A percentile compares a stretch with the other conserved stretches of the same genome.
These are phyloP conservation scores for Callinectes sapidus DNA, from an alignment of 2,888 invertebrate species.

Conservation along the genomic window DNA sequence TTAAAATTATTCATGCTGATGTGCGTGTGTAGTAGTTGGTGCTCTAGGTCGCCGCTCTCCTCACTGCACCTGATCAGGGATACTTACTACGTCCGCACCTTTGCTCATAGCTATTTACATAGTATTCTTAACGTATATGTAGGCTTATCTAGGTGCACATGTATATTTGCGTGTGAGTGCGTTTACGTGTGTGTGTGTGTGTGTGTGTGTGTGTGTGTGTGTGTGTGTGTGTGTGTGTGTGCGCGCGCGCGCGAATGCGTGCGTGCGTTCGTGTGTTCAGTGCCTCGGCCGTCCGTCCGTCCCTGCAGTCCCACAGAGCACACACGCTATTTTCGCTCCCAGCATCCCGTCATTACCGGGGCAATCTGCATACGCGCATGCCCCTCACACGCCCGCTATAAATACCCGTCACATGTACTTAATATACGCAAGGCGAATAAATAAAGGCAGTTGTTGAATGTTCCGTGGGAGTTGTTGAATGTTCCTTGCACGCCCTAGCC, in stretches of 20 bases:
- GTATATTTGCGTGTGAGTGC: not conserved
- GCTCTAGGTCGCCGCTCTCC: not conserved
- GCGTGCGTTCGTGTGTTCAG: not conserved
- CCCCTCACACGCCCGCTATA: constrained; percentile 37
- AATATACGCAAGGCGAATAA: constrained; percentile 45
- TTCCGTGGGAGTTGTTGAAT: not conserved
- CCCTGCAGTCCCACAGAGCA: constrained; percentile 10
- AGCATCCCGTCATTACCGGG: constrained; percentile 41
- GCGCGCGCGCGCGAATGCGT: not conserved
- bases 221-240: not conserved
- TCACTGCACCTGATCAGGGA: not conserved
- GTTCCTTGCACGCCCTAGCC: not conserved
- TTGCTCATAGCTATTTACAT: not conserved
- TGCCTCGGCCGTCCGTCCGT: not conserved
- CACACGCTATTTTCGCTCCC: constrained; percentile 44
- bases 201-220: not conserved
- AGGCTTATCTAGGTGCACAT: not conserved
- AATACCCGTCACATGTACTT: constrained; percentile 55
- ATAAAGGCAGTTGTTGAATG: constrained; percentile 33
- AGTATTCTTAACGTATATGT: not conserved
- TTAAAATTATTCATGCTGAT: constrained; percentile 36
- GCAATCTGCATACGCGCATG: constrained; percentile 54
- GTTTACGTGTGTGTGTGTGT: not conserved
- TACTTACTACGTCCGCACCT: not conserved
- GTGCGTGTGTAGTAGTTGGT: constrained; percentile 10